Conservation (phyloP, 2,888 invertebrate genomes). For the Apeira syringaria region DNA sequence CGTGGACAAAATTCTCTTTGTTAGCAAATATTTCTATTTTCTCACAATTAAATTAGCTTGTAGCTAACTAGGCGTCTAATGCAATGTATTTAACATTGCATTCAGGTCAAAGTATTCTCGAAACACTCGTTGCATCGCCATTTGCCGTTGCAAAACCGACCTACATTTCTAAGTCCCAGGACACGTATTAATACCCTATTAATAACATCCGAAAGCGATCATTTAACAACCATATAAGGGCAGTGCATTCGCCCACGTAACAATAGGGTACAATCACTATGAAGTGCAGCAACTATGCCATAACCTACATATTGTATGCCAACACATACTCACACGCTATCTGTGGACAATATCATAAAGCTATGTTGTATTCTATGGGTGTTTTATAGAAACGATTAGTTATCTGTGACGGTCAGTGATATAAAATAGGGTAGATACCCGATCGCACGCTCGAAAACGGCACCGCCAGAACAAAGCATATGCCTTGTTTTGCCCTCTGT, state of each 20-base stretch:
- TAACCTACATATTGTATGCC: no score
- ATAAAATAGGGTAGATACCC: no score
- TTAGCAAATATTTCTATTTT: no score
- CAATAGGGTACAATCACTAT: slow-evolving; percentile 15
- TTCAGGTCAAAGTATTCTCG: not conserved
- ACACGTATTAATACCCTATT: slow-evolving; percentile 26
- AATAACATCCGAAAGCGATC: slow-evolving; percentile 32
- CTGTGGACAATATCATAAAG: not conserved
- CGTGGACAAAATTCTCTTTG: no score
- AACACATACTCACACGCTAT: not conserved
- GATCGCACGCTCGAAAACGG: no score
- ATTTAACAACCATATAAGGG: slow-evolving; percentile 30
- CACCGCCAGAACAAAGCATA: no score
- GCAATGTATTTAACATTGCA: no score
- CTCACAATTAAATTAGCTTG: no score
- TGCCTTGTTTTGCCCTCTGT: no score
- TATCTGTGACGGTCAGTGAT: no score
- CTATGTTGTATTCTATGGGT: not conserved
- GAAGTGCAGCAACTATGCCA: not conserved
- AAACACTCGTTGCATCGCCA: slow-evolving; percentile 8
- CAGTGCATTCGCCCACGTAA: slow-evolving; percentile 32
- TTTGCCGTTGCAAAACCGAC: slow-evolving; percentile 14
- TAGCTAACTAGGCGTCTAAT: no score
- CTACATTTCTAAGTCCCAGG: slow-evolving; percentile 12
- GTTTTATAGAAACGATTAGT: not conserved